phyloP scores from a whole-genome alignment of 2,888 invertebrate genomes.

The Camptogramma bilineatum region DNA sequence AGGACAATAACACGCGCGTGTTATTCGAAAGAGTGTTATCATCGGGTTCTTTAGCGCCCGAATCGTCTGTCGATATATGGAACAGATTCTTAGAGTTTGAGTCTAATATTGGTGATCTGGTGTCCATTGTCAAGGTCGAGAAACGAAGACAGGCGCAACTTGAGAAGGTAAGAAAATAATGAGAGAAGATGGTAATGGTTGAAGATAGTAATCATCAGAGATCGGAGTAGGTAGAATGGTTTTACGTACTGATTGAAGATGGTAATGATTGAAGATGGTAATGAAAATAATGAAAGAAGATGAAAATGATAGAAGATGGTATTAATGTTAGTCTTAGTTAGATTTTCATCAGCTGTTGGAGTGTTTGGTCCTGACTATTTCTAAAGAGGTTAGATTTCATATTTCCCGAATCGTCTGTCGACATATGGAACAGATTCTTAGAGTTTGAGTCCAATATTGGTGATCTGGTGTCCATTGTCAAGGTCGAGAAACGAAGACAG shows the following conservation, averaged over 20 bases:
- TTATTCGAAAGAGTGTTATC: slow-evolving; percentile 98
- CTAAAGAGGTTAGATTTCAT: no score
- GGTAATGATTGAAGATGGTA: no score
- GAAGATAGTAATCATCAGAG: no score
- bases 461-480: slow-evolving; percentile 97
- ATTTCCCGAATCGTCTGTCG: slow-evolving; percentile 97
- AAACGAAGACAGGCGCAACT: slow-evolving; percentile 95
- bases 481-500: slow-evolving; percentile 97
- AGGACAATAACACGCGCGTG: slow-evolving; percentile 99
- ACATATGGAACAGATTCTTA: slow-evolving; percentile 99
- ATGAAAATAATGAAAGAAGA: no score
- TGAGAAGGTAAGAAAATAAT: slow-evolving; percentile 93
- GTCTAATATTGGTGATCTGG: slow-evolving; percentile 98
- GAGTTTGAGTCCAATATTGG: slow-evolving; percentile 99
- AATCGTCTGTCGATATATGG: slow-evolving; percentile 99
- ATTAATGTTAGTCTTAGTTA: no score
- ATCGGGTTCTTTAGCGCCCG: slow-evolving; percentile 95
- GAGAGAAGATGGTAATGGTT: no score
- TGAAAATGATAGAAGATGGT: no score
- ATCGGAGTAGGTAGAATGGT: no score
- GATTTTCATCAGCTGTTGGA: no score
- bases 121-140: slow-evolving; percentile 99
- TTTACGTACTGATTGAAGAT: no score
- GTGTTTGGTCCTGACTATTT: no score
- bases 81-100: slow-evolving; percentile 99